Evolutionary conservation across 2,113 vertebrate species (phyloP).

Genomic region (Podiceps cristatus): DNA sequence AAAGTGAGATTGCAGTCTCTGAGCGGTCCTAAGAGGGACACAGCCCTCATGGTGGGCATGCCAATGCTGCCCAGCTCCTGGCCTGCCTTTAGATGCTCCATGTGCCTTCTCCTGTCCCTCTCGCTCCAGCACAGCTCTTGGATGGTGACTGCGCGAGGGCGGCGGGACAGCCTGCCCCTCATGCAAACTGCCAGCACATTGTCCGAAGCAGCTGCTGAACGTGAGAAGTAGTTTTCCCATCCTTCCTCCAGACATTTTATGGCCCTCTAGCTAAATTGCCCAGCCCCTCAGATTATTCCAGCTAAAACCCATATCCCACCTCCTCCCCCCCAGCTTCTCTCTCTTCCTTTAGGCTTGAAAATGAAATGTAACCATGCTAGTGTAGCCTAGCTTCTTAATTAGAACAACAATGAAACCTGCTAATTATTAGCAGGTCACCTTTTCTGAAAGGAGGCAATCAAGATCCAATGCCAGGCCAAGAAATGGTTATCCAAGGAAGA

Average conservation of each 20-base stretch:
- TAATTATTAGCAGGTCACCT: neutral
- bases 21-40: neutral
- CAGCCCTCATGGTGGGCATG: neutral
- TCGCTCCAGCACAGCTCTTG: rapidly evolving
- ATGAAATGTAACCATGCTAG: neutral
- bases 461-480: neutral
- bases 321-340: neutral
- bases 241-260: neutral
- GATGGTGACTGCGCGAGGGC: neutral
- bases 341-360: neutral
- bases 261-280: neutral
- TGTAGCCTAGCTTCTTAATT: neutral
- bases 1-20: neutral
- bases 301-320: neutral
- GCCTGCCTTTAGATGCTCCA: neutral
- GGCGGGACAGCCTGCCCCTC: neutral
- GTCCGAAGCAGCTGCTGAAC: neutral
- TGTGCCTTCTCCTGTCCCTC: neutral
- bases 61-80: neutral
- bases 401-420: neutral
- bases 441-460: neutral
- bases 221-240: neutral
- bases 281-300: neutral
- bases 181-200: neutral
- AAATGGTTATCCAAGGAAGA: neutral